Percentiles rank a stretch among this genome's conserved stretches.
These are phyloP conservation scores for Ictalurus furcatus DNA, from an alignment of 2,113 vertebrate species.

Conservation along the genomic window DNA sequence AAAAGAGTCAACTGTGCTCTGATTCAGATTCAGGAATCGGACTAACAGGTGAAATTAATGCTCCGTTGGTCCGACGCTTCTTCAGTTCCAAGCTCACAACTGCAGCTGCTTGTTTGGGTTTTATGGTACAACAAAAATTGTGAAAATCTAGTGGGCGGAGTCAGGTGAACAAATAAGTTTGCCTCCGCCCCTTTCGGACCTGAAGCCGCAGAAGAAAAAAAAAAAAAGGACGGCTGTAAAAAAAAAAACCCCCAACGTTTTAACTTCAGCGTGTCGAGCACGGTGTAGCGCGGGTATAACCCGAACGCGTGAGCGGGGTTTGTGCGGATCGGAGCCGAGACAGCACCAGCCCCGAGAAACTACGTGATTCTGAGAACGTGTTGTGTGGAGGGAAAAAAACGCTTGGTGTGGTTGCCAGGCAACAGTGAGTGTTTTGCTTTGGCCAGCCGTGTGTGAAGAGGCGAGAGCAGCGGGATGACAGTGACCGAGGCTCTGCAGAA, in stretches of 20 bases:
- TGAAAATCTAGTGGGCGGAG: no score
- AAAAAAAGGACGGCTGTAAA: not conserved
- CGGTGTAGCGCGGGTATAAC: no score
- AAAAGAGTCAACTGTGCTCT: no score
- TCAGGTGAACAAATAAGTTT: not conserved
- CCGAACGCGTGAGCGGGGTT: not conserved
- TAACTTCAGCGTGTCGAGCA: no score
- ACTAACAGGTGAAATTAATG: no score
- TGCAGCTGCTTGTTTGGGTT: no score
- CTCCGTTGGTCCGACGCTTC: no score
- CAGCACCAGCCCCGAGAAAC: not conserved
- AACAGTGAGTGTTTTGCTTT: conserved; percentile 22
- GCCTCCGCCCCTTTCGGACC: not conserved
- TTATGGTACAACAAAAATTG: no score
- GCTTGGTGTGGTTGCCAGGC: conserved; percentile 18
- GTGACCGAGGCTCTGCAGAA: not conserved
- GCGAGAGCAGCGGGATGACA: not conserved
- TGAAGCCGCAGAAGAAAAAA: no score
- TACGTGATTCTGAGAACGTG: no score
- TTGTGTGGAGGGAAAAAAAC: not conserved
- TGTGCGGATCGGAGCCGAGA: not conserved
- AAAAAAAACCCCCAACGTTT: not conserved
- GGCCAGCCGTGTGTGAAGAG: not conserved
- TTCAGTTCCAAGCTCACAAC: no score
- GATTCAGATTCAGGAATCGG: no score